These are phyloP conservation scores for Cryptus viduatorius DNA, from an alignment of 2,888 invertebrate genomes.

Conservation along the genomic window DNA sequence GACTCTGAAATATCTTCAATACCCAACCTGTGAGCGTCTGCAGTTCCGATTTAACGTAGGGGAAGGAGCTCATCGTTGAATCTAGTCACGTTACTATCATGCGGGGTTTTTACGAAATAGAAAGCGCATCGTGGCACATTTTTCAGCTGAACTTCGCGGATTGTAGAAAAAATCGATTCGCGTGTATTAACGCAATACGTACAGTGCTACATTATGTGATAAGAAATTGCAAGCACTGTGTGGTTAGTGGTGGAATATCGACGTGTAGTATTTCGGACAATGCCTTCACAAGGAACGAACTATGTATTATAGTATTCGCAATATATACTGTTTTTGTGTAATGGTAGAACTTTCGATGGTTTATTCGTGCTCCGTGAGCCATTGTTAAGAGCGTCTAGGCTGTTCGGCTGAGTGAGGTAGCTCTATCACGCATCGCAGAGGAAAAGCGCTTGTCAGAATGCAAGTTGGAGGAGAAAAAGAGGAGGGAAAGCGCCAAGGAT, in stretches of 20 bases:
- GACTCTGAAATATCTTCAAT: background rate
- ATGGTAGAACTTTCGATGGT: constrained; percentile 43
- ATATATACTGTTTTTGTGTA: constrained; percentile 1
- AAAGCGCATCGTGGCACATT: background rate
- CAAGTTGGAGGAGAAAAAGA: constrained; percentile 22
- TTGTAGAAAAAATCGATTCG: background rate
- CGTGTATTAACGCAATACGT: too few relatives aligned
- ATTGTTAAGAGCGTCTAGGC: constrained; percentile 44
- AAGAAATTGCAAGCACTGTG: too few relatives aligned
- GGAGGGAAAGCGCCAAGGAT: background rate
- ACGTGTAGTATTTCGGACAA: constrained; percentile 48
- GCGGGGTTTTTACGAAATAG: background rate
- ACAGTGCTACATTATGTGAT: too few relatives aligned
- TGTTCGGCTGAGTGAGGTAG: constrained; percentile 34
- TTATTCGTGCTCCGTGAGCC: constrained; percentile 46
- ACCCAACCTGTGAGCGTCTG: background rate
- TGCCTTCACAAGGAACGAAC: background rate
- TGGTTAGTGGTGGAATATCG: background rate
- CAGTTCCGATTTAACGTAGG: background rate
- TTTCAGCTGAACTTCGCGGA: background rate
- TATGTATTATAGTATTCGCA: background rate
- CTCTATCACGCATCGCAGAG: constrained; percentile 25
- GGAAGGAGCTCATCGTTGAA: background rate
- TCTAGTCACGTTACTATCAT: background rate
- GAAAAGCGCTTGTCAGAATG: constrained; percentile 53